phyloP scores from a whole-genome alignment of 2,888 invertebrate genomes.

The Caenorhabditis sulstoni region DNA sequence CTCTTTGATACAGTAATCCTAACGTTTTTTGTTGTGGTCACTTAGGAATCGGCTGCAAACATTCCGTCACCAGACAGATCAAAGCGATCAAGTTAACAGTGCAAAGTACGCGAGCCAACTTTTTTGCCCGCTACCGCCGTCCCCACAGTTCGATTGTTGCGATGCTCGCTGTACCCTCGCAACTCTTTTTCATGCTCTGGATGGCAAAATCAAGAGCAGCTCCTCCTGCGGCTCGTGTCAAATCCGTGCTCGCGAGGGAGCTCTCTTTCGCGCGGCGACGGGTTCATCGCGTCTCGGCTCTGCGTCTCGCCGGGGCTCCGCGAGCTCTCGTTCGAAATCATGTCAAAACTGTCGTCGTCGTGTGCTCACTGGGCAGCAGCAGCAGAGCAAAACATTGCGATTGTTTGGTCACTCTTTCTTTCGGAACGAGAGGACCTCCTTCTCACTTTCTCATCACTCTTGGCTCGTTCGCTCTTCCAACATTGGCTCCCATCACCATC shows the following conservation, averaged over 20 bases:
- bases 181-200: slow-evolving; percentile 14
- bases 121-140: background rate
- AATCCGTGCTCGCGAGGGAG: slow-evolving; percentile 20
- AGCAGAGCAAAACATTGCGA: slow-evolving; percentile 9
- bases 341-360: slow-evolving; percentile 56
- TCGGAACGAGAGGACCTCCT: slow-evolving; percentile 17
- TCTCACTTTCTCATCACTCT: slow-evolving; percentile 1
- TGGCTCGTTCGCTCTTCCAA: slow-evolving; percentile 10
- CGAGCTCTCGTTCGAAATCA: slow-evolving; percentile 25
- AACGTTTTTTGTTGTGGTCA: background rate
- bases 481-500: slow-evolving; percentile 29
- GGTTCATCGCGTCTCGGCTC: background rate
- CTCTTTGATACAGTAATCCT: too few species aligned
- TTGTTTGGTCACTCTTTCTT: slow-evolving; percentile 6
- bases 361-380: background rate
- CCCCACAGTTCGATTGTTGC: slow-evolving; percentile 16
- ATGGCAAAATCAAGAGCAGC: slow-evolving; percentile 20
- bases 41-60: background rate
- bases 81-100: slow-evolving; percentile 14
- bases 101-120: slow-evolving; percentile 27
- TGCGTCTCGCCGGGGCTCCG: slow-evolving; percentile 1
- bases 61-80: slow-evolving; percentile 10
- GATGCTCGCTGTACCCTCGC: background rate
- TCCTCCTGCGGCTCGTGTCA: slow-evolving; percentile 25
- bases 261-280: background rate